These are phyloP conservation scores for Linepithema humile DNA, from an alignment of 1,140 invertebrate genomes.

Conservation along the genomic window DNA sequence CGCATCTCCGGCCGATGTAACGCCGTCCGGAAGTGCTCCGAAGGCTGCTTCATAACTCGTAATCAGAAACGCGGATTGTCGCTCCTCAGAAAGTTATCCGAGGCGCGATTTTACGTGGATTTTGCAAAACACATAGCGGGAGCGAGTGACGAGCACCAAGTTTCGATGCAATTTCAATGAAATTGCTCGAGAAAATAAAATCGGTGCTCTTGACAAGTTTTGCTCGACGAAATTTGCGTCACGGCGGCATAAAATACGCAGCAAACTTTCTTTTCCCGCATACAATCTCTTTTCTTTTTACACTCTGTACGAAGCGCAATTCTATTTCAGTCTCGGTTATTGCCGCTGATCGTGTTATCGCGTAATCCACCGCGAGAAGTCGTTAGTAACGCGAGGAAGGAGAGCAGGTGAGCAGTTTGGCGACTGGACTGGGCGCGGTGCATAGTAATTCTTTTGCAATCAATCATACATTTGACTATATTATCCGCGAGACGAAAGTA, in stretches of 20 bases:
- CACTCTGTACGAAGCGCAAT: background rate
- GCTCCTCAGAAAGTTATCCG: background rate
- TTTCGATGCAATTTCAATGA: background rate
- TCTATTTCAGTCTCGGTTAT: background rate
- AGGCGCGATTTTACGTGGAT: background rate
- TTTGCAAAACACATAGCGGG: too few species aligned
- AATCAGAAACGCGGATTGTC: constrained; percentile 13
- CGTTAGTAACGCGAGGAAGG: background rate
- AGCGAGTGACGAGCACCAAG: background rate
- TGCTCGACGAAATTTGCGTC: background rate
- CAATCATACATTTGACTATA: constrained; percentile 48
- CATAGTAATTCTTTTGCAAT: constrained; percentile 49
- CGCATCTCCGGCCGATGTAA: constrained; percentile 28
- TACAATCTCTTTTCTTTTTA: background rate
- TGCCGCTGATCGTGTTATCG: background rate
- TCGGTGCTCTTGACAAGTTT: background rate
- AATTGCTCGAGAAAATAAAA: too few species aligned
- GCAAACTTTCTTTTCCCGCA: background rate
- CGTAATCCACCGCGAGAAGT: background rate
- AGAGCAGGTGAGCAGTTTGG: constrained; percentile 41
- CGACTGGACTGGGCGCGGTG: constrained; percentile 56
- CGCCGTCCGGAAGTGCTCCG: constrained; percentile 57
- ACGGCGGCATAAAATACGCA: background rate
- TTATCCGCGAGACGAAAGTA: constrained; percentile 34
- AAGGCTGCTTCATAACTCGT: background rate